Evolutionary conservation across 2,888 invertebrate genomes (phyloP), one percentile per base, ranked within the genome.

Genomic region (Apocheima hispidaria): DNA sequence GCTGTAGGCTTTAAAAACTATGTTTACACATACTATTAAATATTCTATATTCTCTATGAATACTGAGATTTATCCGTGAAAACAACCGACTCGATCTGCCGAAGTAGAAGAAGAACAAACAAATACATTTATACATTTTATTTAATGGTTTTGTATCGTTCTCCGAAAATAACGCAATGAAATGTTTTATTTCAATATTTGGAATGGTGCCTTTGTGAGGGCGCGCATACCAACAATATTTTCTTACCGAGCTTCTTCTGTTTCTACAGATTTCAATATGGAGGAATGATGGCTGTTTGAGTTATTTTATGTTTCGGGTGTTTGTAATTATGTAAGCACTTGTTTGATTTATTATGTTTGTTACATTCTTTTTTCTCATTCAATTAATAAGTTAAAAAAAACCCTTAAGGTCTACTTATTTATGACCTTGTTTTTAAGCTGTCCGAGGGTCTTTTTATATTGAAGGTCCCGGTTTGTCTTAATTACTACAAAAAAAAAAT

Each of bases 151-250:
- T 30, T 33, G 30, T 46, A 20, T 46, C 30, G 18, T 20, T 30
- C 30, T 30, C 18, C 16, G 38, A 23, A n/a, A 46, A 51, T 44
- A 44, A n/a, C 18, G 46, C 46, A 52, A 46, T 46, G 44, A 52
- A 43, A 59, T 52, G 23, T 46, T 52, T 40, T 59, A 48, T 52
- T 59, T 46, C 46, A 48, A 59, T 59, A 59, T 59, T 52, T 52
- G 14, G 20, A 4, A 36, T 14, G 23, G 21, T 10, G 28, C 23
- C 33, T 46, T 35, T 50, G 41, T 36, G 21, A 28, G 21, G n/a
- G n/a, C 12, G 12, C 40, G 20, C 40, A 21, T 33, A 10, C 26
- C 23, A 33, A 38, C 21, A 43, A 16, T 51, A 12, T 30, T 30
- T 30, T 9, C 41, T 1, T 44, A 14, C 9, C 16, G 23, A 23